Percentiles rank a stretch among this genome's conserved stretches.
Conservation (phyloP, 2,113 vertebrate genomes). For the Takifugu flavidus region DNA sequence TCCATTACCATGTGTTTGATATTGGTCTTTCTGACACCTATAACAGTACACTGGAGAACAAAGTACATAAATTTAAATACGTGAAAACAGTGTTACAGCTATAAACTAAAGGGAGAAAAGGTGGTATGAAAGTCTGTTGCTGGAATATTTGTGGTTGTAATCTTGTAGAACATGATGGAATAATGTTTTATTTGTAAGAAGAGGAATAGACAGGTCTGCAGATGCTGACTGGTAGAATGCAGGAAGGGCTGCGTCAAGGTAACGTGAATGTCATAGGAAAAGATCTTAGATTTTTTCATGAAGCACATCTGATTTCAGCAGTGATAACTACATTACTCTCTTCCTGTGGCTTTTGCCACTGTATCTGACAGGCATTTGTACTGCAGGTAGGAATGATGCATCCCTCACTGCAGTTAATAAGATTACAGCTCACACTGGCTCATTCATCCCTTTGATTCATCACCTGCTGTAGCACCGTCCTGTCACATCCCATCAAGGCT, state of each 20-base stretch:
- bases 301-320: conserved; percentile 22
- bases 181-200: conserved; percentile 35
- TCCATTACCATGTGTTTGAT: too few species aligned
- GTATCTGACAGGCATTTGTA: conserved; percentile 58
- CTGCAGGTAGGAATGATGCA: conserved; percentile 42
- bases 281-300: conserved; percentile 38
- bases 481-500: conserved; percentile 59
- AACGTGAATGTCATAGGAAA: conserved; percentile 22
- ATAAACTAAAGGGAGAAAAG: too few species aligned
- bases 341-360: conserved; percentile 24
- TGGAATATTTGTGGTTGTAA: conserved; percentile 41
- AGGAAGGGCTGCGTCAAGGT: conserved; percentile 31
- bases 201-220: conserved; percentile 24
- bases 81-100: too few species aligned
- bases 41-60: too few species aligned
- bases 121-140: not conserved
- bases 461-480: conserved; percentile 66
- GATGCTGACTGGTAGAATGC: conserved; percentile 29
- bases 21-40: too few species aligned
- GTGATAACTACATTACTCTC: conserved; percentile 37
- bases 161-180: conserved; percentile 41
- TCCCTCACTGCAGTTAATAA: conserved; percentile 75
- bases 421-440: conserved; percentile 65
- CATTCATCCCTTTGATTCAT: conserved; percentile 74
- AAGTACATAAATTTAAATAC: too few species aligned